A percentile compares a stretch with the other conserved stretches of the same genome.
phyloP scores from a whole-genome alignment of 2,888 invertebrate genomes.

The Oxyteleia sp. region DNA sequence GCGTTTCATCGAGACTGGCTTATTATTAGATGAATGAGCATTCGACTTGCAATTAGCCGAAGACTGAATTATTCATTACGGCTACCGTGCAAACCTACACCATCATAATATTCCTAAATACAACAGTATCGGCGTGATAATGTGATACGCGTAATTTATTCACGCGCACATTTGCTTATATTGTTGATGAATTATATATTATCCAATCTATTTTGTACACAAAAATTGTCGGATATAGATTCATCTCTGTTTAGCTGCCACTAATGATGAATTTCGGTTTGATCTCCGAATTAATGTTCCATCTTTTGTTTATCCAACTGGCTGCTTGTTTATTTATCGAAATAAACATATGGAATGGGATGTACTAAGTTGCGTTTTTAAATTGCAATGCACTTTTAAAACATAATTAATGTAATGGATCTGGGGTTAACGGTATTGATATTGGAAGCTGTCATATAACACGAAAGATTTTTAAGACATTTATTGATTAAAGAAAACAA shows the following conservation, averaged over 20 bases:
- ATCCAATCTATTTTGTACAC: not conserved
- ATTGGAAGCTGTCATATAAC: too few species aligned
- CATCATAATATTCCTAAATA: slow-evolving; percentile 64
- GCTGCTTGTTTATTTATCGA: too few species aligned
- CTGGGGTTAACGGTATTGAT: too few species aligned
- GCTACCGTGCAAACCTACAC: slow-evolving; percentile 31
- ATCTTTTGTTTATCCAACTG: too few species aligned
- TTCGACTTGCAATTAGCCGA: slow-evolving; percentile 67
- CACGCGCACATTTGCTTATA: slow-evolving; percentile 41
- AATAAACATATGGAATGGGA: too few species aligned
- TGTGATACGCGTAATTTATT: slow-evolving; percentile 57
- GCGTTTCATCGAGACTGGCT: slow-evolving; percentile 57
- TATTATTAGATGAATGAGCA: slow-evolving; percentile 66
- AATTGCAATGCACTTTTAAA: too few species aligned
- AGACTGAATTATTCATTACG: slow-evolving; percentile 68
- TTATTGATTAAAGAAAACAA: too few species aligned
- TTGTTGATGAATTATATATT: slow-evolving; percentile 48
- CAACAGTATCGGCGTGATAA: slow-evolving; percentile 46
- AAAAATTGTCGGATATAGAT: slow-evolving; percentile 3
- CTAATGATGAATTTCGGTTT: not conserved
- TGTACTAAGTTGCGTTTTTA: too few species aligned
- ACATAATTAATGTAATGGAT: too few species aligned
- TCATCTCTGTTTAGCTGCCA: not conserved
- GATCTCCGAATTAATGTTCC: too few species aligned
- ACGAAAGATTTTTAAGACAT: too few species aligned